Evolutionary conservation across 2,113 vertebrate species (phyloP).

Genomic region (Lichenostomus cassidix): DNA sequence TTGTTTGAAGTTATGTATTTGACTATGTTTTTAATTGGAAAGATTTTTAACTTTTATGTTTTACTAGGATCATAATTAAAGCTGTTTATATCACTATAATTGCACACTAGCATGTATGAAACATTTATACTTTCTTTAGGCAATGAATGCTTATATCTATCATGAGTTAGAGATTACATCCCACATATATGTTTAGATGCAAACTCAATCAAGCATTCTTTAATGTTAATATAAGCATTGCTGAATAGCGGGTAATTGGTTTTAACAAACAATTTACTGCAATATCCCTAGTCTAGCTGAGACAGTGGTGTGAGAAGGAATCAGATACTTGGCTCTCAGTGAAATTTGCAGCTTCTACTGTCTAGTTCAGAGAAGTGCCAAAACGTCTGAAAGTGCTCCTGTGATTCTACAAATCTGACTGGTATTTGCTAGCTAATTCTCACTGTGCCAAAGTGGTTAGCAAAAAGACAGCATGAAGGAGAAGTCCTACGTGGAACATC

Average conservation of each 20-base stretch:
- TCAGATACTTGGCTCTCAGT: neutral
- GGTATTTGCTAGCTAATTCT: neutral
- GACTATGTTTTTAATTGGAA: neutral
- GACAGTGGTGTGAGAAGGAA: neutral
- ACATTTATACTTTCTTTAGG: neutral
- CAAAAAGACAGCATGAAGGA: neutral
- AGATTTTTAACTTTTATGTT: neutral
- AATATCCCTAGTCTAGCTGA: neutral
- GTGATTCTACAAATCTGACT: neutral
- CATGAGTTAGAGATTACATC: neutral
- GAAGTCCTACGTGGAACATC: neutral
- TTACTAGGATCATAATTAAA: neutral
- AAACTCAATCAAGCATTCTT: neutral
- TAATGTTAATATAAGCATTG: neutral
- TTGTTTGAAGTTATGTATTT: neutral
- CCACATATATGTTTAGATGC: neutral
- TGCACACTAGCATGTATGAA: neutral
- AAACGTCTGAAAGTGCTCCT: neutral
- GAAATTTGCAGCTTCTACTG: neutral
- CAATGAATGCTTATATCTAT: neutral
- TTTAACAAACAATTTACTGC: neutral
- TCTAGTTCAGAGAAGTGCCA: neutral
- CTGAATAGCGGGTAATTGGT: neutral
- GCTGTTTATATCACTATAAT: neutral
- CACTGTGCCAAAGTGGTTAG: neutral